A percentile compares a stretch with the other conserved stretches of the same genome.
Evolutionary conservation across 2,888 invertebrate genomes (phyloP).

Genomic region (Drosophila cognata): DNA sequence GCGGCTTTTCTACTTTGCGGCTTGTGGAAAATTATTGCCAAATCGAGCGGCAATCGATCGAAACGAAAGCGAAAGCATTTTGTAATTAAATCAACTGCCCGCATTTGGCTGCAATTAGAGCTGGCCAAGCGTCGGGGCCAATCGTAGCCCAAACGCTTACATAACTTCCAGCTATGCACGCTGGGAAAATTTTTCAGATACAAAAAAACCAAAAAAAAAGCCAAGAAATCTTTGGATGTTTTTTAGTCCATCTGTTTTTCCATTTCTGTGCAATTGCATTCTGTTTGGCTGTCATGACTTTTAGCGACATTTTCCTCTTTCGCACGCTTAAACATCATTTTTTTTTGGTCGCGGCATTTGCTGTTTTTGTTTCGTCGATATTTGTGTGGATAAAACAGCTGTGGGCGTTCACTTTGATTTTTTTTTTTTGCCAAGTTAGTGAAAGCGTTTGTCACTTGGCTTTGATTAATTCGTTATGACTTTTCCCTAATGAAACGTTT

Average conservation of each 20-base stretch:
- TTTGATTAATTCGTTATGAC: conserved; percentile 53
- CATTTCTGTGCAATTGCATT: conserved; percentile 29
- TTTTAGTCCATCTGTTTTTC: conserved; percentile 2
- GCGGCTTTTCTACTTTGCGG: conserved; percentile 32
- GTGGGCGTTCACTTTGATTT: conserved; percentile 46
- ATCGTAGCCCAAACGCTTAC: conserved; percentile 39
- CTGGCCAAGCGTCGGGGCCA: conserved; percentile 26
- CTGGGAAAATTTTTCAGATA: conserved; percentile 22
- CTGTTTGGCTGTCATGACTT: conserved; percentile 35
- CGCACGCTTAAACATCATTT: conserved; percentile 40
- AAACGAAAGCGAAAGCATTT: conserved; percentile 62
- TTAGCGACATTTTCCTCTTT: conserved; percentile 56
- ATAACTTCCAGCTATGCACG: conserved; percentile 29
- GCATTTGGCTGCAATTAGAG: conserved; percentile 70
- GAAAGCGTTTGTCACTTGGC: conserved; percentile 56
- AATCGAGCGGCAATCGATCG: conserved; percentile 57
- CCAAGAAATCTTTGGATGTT: conserved; percentile 11
- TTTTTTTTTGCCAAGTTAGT: conserved; percentile 33
- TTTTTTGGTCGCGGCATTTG: conserved; percentile 21
- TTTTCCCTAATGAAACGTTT: conserved; percentile 29
- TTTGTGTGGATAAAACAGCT: conserved; percentile 21
- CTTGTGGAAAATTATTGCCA: conserved; percentile 63
- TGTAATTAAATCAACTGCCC: conserved; percentile 56
- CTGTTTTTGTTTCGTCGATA: conserved; percentile 12
- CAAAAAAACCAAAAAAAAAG: conserved; percentile 28